Conservation (phyloP, 2,113 vertebrate genomes). For the Perca schrenkii region DNA sequence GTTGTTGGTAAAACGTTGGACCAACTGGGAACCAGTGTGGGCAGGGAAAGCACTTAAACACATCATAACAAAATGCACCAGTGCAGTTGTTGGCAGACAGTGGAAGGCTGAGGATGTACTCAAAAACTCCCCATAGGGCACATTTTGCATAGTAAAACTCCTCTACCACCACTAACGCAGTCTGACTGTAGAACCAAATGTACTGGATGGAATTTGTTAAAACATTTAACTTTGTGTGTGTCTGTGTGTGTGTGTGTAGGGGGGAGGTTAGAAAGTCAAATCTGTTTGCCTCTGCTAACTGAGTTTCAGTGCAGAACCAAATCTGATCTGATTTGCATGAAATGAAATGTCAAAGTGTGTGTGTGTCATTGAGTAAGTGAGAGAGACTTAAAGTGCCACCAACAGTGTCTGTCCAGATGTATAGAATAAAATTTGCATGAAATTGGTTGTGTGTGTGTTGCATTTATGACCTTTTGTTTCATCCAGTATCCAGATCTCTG, state of each 20-base stretch:
- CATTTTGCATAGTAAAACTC: neutral
- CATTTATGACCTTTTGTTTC: neutral
- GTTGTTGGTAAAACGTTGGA: neutral
- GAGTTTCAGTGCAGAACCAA: slow-evolving; percentile 19
- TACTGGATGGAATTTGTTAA: neutral
- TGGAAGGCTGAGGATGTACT: neutral
- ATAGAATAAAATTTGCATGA: slow-evolving; percentile 12
- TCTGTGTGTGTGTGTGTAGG: neutral
- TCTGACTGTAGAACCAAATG: slow-evolving; percentile 2
- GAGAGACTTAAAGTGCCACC: neutral
- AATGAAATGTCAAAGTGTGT: slow-evolving; percentile 23
- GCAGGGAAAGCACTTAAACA: neutral
- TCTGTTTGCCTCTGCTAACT: neutral
- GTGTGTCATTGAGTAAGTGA: neutral
- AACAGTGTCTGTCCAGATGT: neutral
- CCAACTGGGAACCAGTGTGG: neutral
- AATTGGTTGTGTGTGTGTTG: slow-evolving; percentile 20
- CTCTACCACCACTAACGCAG: neutral
- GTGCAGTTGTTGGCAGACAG: slow-evolving; percentile 21
- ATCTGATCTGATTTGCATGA: slow-evolving; percentile 28
- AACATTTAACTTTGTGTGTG: neutral
- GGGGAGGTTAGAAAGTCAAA: neutral
- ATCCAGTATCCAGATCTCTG: neutral
- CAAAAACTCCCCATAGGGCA: neutral
- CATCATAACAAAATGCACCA: neutral